These are phyloP conservation scores for Hozukius guyotensis DNA, from an alignment of 2,797 vertebrate genomes.

Conservation along the genomic window DNA sequence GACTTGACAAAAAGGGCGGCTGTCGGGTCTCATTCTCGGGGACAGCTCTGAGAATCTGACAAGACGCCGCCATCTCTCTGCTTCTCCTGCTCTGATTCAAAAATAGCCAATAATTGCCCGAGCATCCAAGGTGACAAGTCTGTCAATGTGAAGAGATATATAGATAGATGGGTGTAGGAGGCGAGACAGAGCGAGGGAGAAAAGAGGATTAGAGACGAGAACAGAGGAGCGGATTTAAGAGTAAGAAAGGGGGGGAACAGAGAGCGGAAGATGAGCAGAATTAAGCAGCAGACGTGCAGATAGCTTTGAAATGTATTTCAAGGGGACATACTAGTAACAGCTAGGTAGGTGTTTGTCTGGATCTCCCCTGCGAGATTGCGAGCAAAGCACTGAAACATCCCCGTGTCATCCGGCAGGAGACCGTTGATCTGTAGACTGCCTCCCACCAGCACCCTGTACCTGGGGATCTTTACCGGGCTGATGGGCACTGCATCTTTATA, in stretches of 20 bases:
- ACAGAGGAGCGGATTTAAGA: slow-evolving; percentile 58
- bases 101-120: slow-evolving; percentile 77
- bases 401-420: slow-evolving; percentile 93
- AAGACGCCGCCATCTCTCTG: slow-evolving; percentile 44
- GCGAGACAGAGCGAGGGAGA: slow-evolving; percentile 45
- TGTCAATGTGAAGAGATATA: slow-evolving; percentile 64
- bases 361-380: slow-evolving; percentile 93
- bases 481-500: slow-evolving; percentile 94
- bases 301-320: slow-evolving; percentile 31
- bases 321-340: slow-evolving; percentile 92
- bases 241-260: slow-evolving; percentile 15
- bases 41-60: slow-evolving; percentile 60
- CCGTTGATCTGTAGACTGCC: slow-evolving; percentile 95
- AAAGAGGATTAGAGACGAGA: slow-evolving; percentile 60
- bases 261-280: slow-evolving; percentile 35
- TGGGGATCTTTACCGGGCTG: slow-evolving; percentile 86
- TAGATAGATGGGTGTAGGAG: slow-evolving; percentile 61
- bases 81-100: slow-evolving; percentile 56
- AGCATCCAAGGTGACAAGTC: slow-evolving; percentile 72
- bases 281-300: slow-evolving; percentile 38
- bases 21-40: slow-evolving; percentile 69
- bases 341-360: slow-evolving; percentile 97
- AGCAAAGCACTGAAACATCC: slow-evolving; percentile 98
- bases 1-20: slow-evolving; percentile 67
- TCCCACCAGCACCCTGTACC: slow-evolving; percentile 89